phyloP scores from a whole-genome alignment of 35 echinoderm and acorn worm species.

The Heliocidaris tuberculata region DNA sequence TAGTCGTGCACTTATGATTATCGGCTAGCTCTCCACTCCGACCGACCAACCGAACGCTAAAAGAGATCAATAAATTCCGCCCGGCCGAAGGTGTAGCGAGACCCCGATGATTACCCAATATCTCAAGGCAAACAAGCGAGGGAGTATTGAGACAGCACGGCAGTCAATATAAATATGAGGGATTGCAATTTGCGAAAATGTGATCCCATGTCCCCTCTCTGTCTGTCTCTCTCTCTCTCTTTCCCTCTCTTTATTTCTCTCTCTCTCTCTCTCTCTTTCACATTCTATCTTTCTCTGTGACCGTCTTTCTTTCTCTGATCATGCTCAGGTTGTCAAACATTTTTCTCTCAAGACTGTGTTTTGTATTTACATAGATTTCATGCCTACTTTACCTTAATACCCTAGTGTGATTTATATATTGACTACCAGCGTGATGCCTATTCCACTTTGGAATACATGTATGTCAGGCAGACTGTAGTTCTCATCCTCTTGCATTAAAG shows the following conservation, averaged over 20 bases:
- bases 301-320: neutral
- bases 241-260: too few relatives aligned
- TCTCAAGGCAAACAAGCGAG: neutral
- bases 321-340: neutral
- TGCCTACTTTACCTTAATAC: neutral
- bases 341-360: neutral
- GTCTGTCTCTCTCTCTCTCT: neutral
- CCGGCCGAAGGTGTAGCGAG: conserved; percentile 3
- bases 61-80: conserved; percentile 42
- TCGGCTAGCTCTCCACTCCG: neutral
- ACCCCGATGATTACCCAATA: conserved; percentile 1
- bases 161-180: conserved; percentile 5
- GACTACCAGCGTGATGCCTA: neutral
- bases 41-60: neutral
- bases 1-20: conserved; percentile 9
- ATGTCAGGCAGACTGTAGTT: neutral
- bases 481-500: too few relatives aligned
- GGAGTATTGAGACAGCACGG: neutral
- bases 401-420: neutral
- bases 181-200: neutral
- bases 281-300: neutral
- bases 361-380: neutral
- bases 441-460: neutral
- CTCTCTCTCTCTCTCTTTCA: neutral
- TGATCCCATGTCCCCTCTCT: neutral